Conservation (phyloP, 2,797 vertebrate genomes). For the Falco rusticolus region DNA sequence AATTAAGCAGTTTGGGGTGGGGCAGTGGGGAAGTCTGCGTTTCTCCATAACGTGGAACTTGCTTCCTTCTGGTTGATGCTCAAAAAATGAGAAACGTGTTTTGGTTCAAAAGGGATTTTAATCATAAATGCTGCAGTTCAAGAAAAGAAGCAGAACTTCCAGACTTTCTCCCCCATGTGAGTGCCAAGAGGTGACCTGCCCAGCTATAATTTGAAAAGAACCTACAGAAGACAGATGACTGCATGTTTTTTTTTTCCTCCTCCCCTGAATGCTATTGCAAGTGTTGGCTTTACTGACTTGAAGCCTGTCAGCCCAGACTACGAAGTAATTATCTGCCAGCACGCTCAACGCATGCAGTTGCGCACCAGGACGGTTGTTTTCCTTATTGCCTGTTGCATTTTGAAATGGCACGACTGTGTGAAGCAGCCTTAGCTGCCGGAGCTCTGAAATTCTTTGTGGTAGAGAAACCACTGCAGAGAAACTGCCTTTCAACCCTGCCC, state of each 20-base stretch:
- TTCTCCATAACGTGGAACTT: background rate
- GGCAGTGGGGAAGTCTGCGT: background rate
- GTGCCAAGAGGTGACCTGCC: background rate
- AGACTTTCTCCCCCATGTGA: background rate
- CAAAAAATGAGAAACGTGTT: background rate
- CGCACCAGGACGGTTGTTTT: background rate
- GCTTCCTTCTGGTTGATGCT: background rate
- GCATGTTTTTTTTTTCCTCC: background rate
- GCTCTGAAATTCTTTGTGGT: background rate
- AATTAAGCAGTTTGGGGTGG: background rate
- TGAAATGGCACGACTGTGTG: accelerated
- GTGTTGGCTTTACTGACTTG: background rate
- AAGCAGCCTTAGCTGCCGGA: background rate
- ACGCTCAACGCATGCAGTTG: background rate
- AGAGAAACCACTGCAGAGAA: background rate
- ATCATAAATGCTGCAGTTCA: background rate
- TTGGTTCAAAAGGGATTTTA: background rate
- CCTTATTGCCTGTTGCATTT: background rate
- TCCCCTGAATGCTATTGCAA: background rate
- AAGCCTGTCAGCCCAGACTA: background rate
- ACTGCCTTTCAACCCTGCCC: background rate
- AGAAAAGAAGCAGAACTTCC: background rate
- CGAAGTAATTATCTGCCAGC: background rate
- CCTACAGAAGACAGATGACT: background rate
- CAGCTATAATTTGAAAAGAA: background rate